These are phyloP conservation scores for Chionodraco myersi DNA, from an alignment of 2,113 vertebrate species.

Conservation along the genomic window DNA sequence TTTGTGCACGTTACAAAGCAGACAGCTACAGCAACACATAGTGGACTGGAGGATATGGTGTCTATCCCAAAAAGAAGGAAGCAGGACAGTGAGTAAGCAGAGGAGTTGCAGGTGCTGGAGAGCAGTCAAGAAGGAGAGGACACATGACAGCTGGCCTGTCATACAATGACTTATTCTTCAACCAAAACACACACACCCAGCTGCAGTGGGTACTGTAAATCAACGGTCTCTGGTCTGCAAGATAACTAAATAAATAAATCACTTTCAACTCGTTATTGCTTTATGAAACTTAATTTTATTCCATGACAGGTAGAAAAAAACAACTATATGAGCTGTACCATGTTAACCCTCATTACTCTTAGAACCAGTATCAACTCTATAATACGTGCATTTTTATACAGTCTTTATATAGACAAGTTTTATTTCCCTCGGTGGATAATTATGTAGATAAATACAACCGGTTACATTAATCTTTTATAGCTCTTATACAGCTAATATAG, in stretches of 20 bases:
- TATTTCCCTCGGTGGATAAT: slow-evolving; percentile 3
- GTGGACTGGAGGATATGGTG: not conserved
- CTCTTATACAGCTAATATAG: slow-evolving; percentile 44
- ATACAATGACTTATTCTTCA: slow-evolving; percentile 76
- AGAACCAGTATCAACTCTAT: slow-evolving; percentile 14
- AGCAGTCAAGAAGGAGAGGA: slow-evolving; percentile 62
- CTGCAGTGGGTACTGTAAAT: slow-evolving; percentile 18
- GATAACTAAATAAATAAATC: too few relatives aligned
- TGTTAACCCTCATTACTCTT: slow-evolving; percentile 27
- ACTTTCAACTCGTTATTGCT: slow-evolving; percentile 17
- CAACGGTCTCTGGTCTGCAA: slow-evolving; percentile 6
- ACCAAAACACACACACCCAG: slow-evolving; percentile 14
- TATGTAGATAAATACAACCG: slow-evolving; percentile 33
- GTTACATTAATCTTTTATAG: slow-evolving; percentile 29
- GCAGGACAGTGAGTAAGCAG: slow-evolving; percentile 61
- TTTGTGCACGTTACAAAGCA: slow-evolving; percentile 21
- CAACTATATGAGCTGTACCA: slow-evolving; percentile 32
- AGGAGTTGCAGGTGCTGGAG: slow-evolving; percentile 69
- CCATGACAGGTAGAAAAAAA: slow-evolving; percentile 28
- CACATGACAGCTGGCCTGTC: slow-evolving; percentile 76
- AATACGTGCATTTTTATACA: slow-evolving; percentile 11
- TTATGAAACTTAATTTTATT: slow-evolving; percentile 56
- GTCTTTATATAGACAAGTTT: slow-evolving; percentile 7
- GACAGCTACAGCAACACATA: not conserved
- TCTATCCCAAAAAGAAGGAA: slow-evolving; percentile 46